Evolutionary conservation across 2,797 vertebrate species (phyloP).

Genomic region (Simalia tracyae): DNA sequence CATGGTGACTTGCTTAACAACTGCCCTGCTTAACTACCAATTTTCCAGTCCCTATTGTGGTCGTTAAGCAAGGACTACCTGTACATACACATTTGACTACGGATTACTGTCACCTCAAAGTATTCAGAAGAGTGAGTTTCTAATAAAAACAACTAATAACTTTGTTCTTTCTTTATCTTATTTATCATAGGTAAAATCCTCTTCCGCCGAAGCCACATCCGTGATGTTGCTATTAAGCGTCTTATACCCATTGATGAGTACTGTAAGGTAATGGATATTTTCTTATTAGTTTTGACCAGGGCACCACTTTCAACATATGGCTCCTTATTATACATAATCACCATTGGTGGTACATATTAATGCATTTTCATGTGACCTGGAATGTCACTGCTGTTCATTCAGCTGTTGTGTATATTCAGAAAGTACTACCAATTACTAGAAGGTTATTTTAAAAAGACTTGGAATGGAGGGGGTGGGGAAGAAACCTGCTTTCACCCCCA

Average conservation of each 20-base stretch:
- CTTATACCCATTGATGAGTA: slow-evolving; percentile 96
- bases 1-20: too few relatives aligned
- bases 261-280: slow-evolving; percentile 85
- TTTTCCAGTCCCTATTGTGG: too few relatives aligned
- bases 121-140: neutral
- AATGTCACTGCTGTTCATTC: neutral
- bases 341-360: neutral
- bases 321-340: neutral
- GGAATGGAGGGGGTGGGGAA: neutral
- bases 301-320: neutral
- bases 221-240: slow-evolving; percentile 96
- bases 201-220: slow-evolving; percentile 94
- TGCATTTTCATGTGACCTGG: neutral
- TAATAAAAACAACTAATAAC: neutral
- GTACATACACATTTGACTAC: neutral
- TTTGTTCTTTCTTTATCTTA: neutral
- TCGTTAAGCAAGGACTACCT: too few relatives aligned
- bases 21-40: too few relatives aligned
- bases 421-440: neutral
- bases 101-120: neutral
- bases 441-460: neutral
- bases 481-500: neutral
- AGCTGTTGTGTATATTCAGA: neutral
- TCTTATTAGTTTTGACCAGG: neutral
- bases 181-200: slow-evolving; percentile 89